Conservation (phyloP, 2,888 invertebrate genomes). For the Agonopterix alstromeriana region DNA sequence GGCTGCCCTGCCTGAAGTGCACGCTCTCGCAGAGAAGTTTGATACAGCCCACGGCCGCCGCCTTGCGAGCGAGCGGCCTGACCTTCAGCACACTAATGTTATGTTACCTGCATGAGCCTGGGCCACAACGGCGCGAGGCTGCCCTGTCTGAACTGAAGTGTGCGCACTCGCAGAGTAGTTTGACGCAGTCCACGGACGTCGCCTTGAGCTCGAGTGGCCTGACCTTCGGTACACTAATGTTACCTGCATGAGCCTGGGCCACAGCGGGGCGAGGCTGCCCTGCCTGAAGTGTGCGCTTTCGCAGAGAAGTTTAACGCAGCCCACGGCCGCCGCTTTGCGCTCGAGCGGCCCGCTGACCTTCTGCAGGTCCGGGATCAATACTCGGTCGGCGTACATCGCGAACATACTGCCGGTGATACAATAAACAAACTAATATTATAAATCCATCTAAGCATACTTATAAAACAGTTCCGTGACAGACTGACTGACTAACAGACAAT, state of each 20-base stretch:
- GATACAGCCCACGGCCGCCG: too few species aligned
- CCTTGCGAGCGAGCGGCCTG: too few species aligned
- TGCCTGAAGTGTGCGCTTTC: conserved; percentile 81
- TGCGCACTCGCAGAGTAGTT: conserved; percentile 87
- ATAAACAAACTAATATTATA: too few species aligned
- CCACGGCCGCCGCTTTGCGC: conserved; percentile 93
- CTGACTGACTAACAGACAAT: too few species aligned
- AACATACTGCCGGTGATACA: conserved; percentile 83
- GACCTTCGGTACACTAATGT: not conserved
- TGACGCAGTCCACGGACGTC: too few species aligned
- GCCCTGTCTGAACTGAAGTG: conserved; percentile 72
- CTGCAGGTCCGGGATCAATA: conserved; percentile 90
- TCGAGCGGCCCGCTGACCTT: conserved; percentile 90
- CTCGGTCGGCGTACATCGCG: conserved; percentile 94
- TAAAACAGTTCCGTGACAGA: too few species aligned
- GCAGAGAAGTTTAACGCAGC: conserved; percentile 89
- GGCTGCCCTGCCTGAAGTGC: conserved; percentile 72
- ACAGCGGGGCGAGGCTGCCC: conserved; percentile 76
- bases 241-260: conserved; percentile 78
- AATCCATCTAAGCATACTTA: too few species aligned
- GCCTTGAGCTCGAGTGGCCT: too few species aligned
- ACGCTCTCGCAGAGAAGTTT: conserved; percentile 89
- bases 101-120: conserved; percentile 76
- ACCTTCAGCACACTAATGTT: conserved; percentile 82
- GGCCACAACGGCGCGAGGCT: conserved; percentile 80